These are phyloP conservation scores for Sebastes trivittatus DNA, from an alignment of 2,797 vertebrate species.

Conservation along the genomic window DNA sequence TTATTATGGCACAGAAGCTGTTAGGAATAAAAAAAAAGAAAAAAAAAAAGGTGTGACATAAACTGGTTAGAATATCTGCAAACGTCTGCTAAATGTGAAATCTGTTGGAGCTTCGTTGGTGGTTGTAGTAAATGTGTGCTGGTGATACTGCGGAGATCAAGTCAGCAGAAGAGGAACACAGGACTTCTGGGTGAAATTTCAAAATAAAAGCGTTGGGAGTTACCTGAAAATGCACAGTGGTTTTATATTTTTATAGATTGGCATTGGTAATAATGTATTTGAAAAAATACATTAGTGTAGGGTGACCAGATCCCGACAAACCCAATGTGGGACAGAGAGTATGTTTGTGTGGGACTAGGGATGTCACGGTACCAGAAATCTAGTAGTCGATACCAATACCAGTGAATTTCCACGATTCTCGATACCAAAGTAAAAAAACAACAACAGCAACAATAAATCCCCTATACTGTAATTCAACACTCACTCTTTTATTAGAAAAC, in stretches of 20 bases:
- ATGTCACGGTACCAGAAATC: no score
- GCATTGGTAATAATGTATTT: no score
- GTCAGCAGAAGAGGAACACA: not conserved
- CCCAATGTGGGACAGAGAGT: no score
- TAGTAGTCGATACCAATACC: no score
- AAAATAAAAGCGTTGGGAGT: constrained; percentile 7
- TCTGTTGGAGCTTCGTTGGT: no score
- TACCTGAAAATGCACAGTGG: not conserved
- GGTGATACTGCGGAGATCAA: not conserved
- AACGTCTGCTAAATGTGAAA: not conserved
- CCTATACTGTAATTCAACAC: no score
- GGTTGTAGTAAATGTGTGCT: not conserved
- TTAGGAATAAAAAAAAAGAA: not conserved
- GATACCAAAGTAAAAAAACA: no score
- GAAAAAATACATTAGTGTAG: not conserved
- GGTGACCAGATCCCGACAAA: no score
- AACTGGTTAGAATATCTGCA: not conserved
- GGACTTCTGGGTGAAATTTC: not conserved
- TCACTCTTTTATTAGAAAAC: no score
- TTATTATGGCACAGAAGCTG: not conserved
- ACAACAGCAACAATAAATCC: accelerated
- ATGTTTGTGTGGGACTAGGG: no score
- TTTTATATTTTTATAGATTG: not conserved
- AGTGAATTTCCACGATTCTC: no score
- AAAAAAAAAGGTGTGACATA: not conserved